Conservation (phyloP, 1,140 invertebrate genomes). For the Lasioglossum albipes region DNA sequence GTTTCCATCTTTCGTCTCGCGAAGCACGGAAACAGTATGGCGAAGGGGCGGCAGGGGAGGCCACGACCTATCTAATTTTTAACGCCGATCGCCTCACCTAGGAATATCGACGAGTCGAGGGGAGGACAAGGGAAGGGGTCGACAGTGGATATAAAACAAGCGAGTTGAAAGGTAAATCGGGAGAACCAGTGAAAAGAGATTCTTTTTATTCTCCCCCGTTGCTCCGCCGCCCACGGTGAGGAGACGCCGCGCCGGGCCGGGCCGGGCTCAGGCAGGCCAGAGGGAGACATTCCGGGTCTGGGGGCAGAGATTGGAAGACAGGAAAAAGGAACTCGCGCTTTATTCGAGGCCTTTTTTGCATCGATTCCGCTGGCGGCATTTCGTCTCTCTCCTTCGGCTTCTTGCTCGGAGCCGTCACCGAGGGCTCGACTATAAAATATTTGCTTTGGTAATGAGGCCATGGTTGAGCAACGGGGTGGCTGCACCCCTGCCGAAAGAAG, state of each 20-base stretch:
- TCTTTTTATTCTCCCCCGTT: constrained; percentile 53
- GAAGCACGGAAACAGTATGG: constrained; percentile 15
- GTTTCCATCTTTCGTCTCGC: constrained; percentile 38
- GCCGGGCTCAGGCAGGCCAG: too few species aligned
- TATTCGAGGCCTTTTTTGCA: constrained; percentile 67
- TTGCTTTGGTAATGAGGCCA: constrained; percentile 81
- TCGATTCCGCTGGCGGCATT: constrained; percentile 52
- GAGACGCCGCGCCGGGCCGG: neutral
- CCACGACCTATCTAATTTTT: constrained; percentile 68
- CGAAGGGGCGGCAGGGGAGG: neutral
- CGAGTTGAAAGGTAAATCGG: constrained; percentile 76
- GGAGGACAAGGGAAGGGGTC: constrained; percentile 14
- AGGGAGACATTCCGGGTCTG: neutral
- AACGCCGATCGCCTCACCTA: constrained; percentile 62
- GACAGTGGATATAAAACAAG: constrained; percentile 70
- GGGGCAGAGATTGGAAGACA: constrained; percentile 67
- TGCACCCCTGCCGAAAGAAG: constrained; percentile 54
- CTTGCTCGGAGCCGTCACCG: constrained; percentile 56
- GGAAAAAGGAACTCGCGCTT: constrained; percentile 68
- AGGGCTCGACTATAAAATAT: constrained; percentile 79
- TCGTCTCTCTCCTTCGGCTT: constrained; percentile 43
- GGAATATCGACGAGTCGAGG: constrained; percentile 57
- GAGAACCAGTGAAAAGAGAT: constrained; percentile 68
- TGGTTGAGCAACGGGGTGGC: constrained; percentile 66
- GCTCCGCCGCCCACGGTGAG: neutral